Base-by-base conservation (phyloP, 2,113 vertebrate genomes). In the Abramis brama region DNA sequence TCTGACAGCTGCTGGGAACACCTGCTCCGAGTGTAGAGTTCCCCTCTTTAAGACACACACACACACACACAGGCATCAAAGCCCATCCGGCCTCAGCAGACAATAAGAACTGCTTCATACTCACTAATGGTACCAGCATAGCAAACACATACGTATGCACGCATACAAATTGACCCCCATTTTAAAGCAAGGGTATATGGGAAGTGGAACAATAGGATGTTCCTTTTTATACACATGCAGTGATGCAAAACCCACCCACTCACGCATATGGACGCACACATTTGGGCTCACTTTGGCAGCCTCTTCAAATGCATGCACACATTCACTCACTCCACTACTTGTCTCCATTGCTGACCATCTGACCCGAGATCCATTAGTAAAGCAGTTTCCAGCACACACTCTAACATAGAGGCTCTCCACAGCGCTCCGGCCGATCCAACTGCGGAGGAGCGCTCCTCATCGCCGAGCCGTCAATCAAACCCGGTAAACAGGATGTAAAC, bases 51-150 rank as follows among this genome's bases (percentile, higher is more conserved):
- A 80, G 60, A 78, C 55, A 21, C 39, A 47, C n/a, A 57, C 64
- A 74, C 47, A 91, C 71, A 87, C 90, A 91, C 0, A 27, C 27
- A 27, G 90, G 76, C 88, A 89, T 92, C 91, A 94, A 94, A 91
- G 88, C 91, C 64, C 87, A 93, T 90, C 84, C 52, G 88, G 90
- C 92, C 62, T 19, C 91, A 78, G 88, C 88, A 94, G 79, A 85
- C 92, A 92, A 93, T 93, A 91, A 77, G 83, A 92, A 78, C 89
- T 66, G 50, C 94, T 94, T 92, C 92, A 92, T 93, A 93, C 86
- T 76, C 92, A 64, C 90, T 92, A 91, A 90, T 91, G 92, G 91
- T 93, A 94, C 93, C 92, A 94, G 91, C 90, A 93, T 90, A 78
- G 86, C 89, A 85, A 85, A 87, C 89, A 91, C 66, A 19, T 30